phyloP scores from a whole-genome alignment of 2,888 invertebrate species.

The Synergus japonicus region DNA sequence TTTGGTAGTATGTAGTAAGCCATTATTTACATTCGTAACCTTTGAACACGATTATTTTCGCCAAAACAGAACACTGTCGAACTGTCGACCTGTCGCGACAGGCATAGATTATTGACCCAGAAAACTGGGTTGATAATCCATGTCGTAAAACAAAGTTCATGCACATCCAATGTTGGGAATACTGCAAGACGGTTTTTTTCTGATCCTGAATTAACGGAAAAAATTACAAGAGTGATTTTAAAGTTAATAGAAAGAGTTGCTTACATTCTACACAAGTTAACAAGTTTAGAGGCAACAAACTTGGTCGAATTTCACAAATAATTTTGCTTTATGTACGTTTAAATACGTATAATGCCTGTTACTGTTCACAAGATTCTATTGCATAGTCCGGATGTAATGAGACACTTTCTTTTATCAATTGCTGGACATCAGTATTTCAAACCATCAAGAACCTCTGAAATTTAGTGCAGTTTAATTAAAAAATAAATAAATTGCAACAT shows the following conservation, averaged over 20 bases:
- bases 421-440: no score
- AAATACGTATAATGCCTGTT: no score
- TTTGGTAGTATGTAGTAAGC: not conserved
- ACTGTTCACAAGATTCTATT: no score
- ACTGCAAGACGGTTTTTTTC: not conserved
- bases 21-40: not conserved
- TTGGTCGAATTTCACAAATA: not conserved
- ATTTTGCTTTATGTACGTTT: not conserved
- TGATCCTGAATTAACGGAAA: not conserved
- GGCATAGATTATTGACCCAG: no score
- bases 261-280: not conserved
- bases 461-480: no score
- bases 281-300: not conserved
- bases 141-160: no score
- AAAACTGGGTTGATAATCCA: not conserved
- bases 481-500: no score
- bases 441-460: no score
- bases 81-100: no score
- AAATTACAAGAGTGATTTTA: not conserved
- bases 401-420: no score
- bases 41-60: not conserved
- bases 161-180: not conserved
- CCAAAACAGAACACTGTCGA: not conserved
- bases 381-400: no score
- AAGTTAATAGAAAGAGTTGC: not conserved